Base-by-base conservation (phyloP, 2,888 invertebrate species). In the Cerceris rybyensis region DNA sequence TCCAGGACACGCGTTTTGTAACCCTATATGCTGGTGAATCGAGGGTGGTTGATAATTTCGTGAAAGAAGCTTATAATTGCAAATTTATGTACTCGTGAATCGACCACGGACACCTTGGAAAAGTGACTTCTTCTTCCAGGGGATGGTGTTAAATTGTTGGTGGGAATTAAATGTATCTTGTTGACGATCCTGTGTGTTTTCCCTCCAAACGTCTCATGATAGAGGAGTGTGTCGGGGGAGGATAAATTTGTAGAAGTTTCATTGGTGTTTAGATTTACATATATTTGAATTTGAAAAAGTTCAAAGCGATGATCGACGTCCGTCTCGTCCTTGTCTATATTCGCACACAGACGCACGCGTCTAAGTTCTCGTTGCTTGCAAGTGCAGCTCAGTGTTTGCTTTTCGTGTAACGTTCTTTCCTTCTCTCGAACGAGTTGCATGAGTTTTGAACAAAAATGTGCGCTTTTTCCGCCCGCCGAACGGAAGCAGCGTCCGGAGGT, bases 331-430 rank as follows among this genome's bases (percentile, higher is more conserved):
- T 76, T 72, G 63, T 61, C 43, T 39, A 17, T 46, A 11, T 11
- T 46, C 46, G 11, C 14, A 52, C 14, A 52, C n/a, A 52, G 58
- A 67, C 55, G 2, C 14, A 55, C 8, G 46, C 28, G 28, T 28
- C 28, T 28, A 28, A 1, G 28, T 52, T 17, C 54, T 43, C 60
- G 54, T 61, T 57, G 61, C 46, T 58, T 65, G 50, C 43, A 61
- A 16, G 58, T 52, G 58, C 59, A 67, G 74, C 73, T 83, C 67
- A 58, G 39, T 71, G 73, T 63, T 59, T 61, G 61, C 70, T 75
- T 81, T 57, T 57, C 70, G 50, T 74, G 70, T 77, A 46, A 72
- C 59, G 59, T 41, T 68, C 50, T 50, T n/a, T 28, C 7, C 28
- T 28, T 28, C 28, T 28, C 28, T 28, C 52, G 28, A 17, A 2